Evolutionary conservation across 2,113 vertebrate genomes (phyloP).

Genomic region (Channa maculata): DNA sequence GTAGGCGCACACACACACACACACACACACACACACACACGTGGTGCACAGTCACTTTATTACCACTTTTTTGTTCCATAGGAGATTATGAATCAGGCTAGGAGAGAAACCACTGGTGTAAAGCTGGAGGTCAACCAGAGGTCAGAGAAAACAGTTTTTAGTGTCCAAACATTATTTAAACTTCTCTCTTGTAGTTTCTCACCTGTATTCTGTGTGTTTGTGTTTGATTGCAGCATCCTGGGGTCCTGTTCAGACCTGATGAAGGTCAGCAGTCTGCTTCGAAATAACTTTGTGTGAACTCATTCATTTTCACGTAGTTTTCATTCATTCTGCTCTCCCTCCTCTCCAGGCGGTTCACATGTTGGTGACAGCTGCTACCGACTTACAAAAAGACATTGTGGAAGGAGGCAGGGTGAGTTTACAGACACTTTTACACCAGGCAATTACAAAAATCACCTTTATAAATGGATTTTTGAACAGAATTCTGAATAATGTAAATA

Average conservation of each 20-base stretch:
- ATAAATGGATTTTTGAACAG: no score
- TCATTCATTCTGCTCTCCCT: neutral
- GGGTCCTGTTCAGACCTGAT: slow-evolving; percentile 95
- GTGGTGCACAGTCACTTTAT: neutral
- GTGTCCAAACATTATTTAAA: neutral
- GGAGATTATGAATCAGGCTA: slow-evolving; percentile 94
- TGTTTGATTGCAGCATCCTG: slow-evolving; percentile 86
- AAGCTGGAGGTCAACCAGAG: slow-evolving; percentile 96
- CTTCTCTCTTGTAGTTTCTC: neutral
- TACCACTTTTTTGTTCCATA: slow-evolving; percentile 55
- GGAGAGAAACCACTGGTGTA: slow-evolving; percentile 88
- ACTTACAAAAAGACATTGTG: slow-evolving; percentile 95
- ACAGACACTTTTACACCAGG: no score
- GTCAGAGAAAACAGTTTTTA: slow-evolving; percentile 70
- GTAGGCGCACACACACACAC: slow-evolving; percentile 72
- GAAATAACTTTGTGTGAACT: neutral
- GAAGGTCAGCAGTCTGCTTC: slow-evolving; percentile 74
- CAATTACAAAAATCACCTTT: no score
- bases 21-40: neutral
- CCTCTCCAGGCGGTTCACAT: slow-evolving; percentile 88
- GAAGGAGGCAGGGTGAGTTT: slow-evolving; percentile 92
- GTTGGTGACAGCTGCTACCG: slow-evolving; percentile 90
- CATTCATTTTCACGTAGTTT: neutral
- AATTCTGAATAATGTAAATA: no score
- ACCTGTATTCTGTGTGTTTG: neutral